phyloP scores from a whole-genome alignment of 2,113 vertebrate species.

The Cyprinus carpio region DNA sequence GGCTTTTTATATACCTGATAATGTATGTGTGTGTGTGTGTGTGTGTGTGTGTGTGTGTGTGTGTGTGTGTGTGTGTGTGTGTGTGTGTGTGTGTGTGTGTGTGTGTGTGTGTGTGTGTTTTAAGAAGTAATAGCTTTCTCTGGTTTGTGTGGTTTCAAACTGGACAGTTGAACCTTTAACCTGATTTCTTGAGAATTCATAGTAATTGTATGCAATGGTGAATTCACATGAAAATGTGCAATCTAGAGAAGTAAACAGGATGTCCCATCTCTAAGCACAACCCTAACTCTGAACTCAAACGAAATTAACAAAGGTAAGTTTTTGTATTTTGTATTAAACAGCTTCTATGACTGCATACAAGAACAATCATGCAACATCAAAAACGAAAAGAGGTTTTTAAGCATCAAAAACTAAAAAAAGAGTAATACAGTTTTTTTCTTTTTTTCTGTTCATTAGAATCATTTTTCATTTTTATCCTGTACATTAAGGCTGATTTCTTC shows the following conservation, averaged over 20 bases:
- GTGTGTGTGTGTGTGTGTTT: neutral
- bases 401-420: too few species aligned
- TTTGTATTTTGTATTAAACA: too few species aligned
- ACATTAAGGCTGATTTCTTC: neutral
- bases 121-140: neutral
- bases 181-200: neutral
- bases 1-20: neutral
- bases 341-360: too few species aligned
- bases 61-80: neutral
- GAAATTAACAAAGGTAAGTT: too few species aligned
- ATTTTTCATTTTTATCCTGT: neutral
- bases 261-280: too few species aligned
- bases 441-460: neutral
- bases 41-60: neutral
- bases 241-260: neutral
- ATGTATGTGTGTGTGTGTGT: neutral
- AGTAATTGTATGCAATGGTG: neutral
- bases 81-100: neutral
- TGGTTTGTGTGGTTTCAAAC: neutral
- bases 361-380: neutral
- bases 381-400: neutral
- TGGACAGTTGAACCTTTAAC: neutral
- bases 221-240: neutral
- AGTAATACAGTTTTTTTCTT: too few species aligned
- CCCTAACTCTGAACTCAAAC: too few species aligned